Evolutionary conservation across 2,888 invertebrate genomes (phyloP).

Genomic region (Tortrix viridana): DNA sequence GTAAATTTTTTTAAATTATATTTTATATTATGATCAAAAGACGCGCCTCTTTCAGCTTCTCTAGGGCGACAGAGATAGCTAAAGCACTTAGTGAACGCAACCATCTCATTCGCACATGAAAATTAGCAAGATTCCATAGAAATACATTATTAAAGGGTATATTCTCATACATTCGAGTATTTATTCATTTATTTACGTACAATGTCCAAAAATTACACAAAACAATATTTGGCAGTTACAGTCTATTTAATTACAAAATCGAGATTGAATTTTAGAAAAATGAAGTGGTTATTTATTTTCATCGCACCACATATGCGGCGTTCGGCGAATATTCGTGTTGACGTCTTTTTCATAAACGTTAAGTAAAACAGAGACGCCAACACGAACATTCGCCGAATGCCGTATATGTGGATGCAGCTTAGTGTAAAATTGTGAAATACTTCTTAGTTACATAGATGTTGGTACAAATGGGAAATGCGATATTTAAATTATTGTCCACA

Average conservation of each 20-base stretch:
- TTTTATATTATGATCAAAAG: no score
- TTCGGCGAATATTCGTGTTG: no score
- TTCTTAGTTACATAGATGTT: not conserved
- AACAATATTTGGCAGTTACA: slow-evolving; percentile 3
- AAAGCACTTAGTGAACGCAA: not conserved
- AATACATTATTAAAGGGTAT: not conserved
- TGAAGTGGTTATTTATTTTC: no score
- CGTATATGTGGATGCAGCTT: no score
- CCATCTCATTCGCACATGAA: not conserved
- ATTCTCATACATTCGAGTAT: slow-evolving; percentile 7
- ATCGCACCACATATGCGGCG: no score
- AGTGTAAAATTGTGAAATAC: not conserved
- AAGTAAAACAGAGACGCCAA: no score
- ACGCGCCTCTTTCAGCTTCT: not conserved
- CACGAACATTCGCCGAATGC: no score
- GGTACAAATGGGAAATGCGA: slow-evolving; percentile 18
- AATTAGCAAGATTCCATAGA: not conserved
- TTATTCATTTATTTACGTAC: slow-evolving; percentile 9
- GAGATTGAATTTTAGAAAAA: not conserved
- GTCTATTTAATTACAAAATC: slow-evolving; percentile 1
- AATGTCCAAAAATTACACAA: slow-evolving; percentile 8
- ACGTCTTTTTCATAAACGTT: no score
- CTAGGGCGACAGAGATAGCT: not conserved
- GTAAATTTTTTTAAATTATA: no score
- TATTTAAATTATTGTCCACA: slow-evolving; percentile 34